These are phyloP conservation scores for Drosophila sturtevanti DNA, from an alignment of 1,140 invertebrate species.

Conservation along the genomic window DNA sequence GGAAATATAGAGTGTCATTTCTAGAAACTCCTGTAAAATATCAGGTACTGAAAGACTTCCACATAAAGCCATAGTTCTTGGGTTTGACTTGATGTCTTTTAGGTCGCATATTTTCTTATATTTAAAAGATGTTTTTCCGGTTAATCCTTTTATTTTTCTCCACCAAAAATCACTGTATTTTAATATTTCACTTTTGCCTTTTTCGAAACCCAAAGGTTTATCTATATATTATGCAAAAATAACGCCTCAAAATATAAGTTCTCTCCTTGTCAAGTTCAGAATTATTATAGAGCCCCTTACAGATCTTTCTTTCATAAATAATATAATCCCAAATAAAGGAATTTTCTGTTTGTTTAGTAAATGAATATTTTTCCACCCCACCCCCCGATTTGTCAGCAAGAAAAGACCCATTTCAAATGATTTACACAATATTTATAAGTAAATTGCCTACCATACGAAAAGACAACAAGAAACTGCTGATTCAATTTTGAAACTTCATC, in stretches of 20 bases:
- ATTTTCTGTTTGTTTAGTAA: neutral
- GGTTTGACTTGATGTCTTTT: too few relatives aligned
- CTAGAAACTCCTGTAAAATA: too few relatives aligned
- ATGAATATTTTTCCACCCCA: neutral
- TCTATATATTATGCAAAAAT: neutral
- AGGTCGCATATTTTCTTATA: too few relatives aligned
- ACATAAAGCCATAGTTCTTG: too few relatives aligned
- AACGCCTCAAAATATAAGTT: neutral
- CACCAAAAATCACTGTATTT: too few relatives aligned
- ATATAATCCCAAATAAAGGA: neutral
- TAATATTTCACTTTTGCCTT: too few relatives aligned
- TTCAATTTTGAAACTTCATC: constrained; percentile 21
- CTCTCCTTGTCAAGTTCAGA: neutral
- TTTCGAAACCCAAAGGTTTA: neutral
- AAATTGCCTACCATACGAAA: neutral
- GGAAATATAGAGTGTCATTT: too few relatives aligned
- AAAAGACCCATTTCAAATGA: constrained; percentile 1
- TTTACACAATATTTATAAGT: constrained; percentile 4
- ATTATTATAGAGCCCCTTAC: neutral
- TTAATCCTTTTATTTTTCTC: too few relatives aligned
- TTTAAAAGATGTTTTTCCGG: too few relatives aligned
- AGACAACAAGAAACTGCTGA: constrained; percentile 10
- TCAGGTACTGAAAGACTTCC: too few relatives aligned
- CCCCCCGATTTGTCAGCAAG: neutral
- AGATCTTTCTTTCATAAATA: neutral